A percentile compares a stretch with the other conserved stretches of the same genome.
Conservation (phyloP, 2,797 vertebrate species). For the Dallia pectoralis region DNA sequence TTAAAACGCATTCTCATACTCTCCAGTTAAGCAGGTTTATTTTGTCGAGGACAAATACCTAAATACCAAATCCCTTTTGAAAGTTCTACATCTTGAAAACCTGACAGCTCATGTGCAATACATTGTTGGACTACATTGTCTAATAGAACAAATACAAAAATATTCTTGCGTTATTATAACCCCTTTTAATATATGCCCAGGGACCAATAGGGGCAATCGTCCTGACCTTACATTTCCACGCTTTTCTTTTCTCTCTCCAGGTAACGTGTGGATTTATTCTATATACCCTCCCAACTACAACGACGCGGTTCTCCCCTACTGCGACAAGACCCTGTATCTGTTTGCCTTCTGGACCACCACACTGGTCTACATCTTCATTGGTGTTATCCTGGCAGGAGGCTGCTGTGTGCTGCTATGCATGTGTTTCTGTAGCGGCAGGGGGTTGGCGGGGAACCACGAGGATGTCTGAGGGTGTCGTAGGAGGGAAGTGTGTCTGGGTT, state of each 20-base stretch:
- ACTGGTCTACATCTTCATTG: constrained; percentile 48
- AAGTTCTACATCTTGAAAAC: too few species aligned
- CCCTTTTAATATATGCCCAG: background rate
- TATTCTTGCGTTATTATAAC: too few species aligned
- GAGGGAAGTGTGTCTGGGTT: background rate
- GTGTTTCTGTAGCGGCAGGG: constrained; percentile 34
- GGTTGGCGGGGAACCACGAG: constrained; percentile 7
- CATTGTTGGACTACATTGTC: background rate
- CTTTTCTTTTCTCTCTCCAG: constrained; percentile 21
- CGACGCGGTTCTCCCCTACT: background rate
- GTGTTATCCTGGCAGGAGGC: constrained; percentile 35
- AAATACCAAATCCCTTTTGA: too few species aligned
- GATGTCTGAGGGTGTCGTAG: constrained; percentile 29
- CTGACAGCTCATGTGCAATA: too few species aligned
- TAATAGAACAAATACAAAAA: too few species aligned
- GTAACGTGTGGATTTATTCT: constrained; percentile 60
- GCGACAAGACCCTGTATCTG: constrained; percentile 52
- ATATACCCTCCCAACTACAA: constrained; percentile 48
- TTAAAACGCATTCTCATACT: too few species aligned
- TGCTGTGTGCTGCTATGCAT: constrained; percentile 45
- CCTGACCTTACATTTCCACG: background rate
- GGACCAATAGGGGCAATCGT: background rate
- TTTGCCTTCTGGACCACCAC: constrained; percentile 61
- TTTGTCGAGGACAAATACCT: too few species aligned
- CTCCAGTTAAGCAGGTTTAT: too few species aligned